Conservation (phyloP, 2,797 vertebrate species). For the Cynodonichthys magdalenae region DNA sequence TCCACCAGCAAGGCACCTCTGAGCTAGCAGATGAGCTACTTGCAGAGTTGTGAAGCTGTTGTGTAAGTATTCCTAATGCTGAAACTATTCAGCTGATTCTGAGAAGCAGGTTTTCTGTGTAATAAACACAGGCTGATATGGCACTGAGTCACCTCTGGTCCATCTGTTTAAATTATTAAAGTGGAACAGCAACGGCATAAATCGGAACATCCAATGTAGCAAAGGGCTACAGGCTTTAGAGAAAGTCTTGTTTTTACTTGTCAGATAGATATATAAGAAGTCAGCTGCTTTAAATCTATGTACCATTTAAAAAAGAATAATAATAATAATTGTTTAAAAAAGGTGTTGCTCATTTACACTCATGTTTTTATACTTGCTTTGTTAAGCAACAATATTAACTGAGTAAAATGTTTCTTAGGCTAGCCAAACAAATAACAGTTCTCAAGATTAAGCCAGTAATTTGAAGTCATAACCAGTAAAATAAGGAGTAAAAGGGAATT, state of each 20-base stretch:
- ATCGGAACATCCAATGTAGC: background rate
- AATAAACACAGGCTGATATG: background rate
- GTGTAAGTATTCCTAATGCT: background rate
- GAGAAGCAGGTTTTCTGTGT: background rate
- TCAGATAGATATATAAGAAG: background rate
- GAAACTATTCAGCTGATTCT: background rate
- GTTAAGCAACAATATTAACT: background rate
- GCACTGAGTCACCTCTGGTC: background rate
- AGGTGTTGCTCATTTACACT: background rate
- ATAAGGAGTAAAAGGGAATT: constrained; percentile 35
- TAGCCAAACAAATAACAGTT: background rate
- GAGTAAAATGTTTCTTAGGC: too few relatives aligned
- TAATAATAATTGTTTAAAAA: too few relatives aligned
- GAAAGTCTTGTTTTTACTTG: background rate
- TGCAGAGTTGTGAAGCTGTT: too few relatives aligned
- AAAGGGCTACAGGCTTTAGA: background rate
- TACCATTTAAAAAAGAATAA: too few relatives aligned
- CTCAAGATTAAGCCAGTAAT: constrained; percentile 5
- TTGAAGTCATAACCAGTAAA: constrained; percentile 35
- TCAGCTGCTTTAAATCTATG: background rate
- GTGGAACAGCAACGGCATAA: background rate
- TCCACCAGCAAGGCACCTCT: too few relatives aligned
- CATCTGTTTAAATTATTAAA: background rate
- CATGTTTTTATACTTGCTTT: background rate
- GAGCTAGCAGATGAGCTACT: too few relatives aligned